Base-by-base conservation (phyloP, 2,888 invertebrate genomes). In the Agrochola lychnidis region DNA sequence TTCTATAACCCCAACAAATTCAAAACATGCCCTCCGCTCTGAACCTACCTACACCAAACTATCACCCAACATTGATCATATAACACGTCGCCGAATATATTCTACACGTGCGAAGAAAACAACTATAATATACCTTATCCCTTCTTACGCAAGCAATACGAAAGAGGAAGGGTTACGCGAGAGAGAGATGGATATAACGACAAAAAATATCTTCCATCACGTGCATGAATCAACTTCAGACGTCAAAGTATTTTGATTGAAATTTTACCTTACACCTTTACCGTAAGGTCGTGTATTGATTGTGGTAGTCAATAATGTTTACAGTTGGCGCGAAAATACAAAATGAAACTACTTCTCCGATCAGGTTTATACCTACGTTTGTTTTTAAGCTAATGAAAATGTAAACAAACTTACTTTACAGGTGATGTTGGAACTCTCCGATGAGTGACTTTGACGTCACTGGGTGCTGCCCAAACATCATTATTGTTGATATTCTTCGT, bases 401-500 rank as follows among this genome's bases (percentile, higher is more conserved):
- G 66, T 67, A 76, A 78, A 68, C 62, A 42, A 72, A 86, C 95
- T 94, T 91, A 96, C 96, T 94, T 93, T 84, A 92, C 30, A 77
- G 88, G 84, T 45, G 79, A 87, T 25, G 93, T 89, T 59, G 80
- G 74, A 70, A 91, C 88, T 89, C 92, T 94, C 63, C 90, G 92
- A 61, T 91, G 89, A 75, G 87, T 87, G 76, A 84, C 89, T 83
- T 89, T 94, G 63, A 88, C 88, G 73, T 94, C 93, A 88, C 93
- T 94, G 40, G 93, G 93, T 81, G 93, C 93, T 4, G 94, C 92
- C 96, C 96, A 96, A 75, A 95, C 93, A 84, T 94, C 94, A 86
- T 96, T 96, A 86, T 96, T 96, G 80, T 96, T 96, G n/a, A 96
- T 93, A 89, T 94, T 95, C 86, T 96, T 96, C 48, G 93, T 93